Percentiles rank a stretch among this genome's conserved stretches.
Conservation (phyloP, 2,113 vertebrate genomes). For the Sphyrna mokarran region DNA sequence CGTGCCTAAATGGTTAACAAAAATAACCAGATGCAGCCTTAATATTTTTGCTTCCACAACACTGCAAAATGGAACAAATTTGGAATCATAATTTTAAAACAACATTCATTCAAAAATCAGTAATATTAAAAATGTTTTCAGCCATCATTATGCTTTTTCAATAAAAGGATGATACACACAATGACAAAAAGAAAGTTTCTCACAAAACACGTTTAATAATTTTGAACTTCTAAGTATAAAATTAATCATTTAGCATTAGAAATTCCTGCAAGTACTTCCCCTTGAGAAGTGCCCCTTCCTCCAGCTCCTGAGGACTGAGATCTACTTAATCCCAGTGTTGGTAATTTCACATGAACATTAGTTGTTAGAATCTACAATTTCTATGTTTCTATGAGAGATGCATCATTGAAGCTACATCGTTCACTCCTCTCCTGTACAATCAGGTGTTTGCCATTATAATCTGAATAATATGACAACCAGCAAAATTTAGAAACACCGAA, state of each 20-base stretch:
- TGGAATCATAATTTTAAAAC: background rate
- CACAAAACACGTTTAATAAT: background rate
- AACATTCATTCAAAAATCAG: background rate
- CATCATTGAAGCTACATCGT: background rate
- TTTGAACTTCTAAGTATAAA: background rate
- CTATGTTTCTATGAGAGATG: background rate
- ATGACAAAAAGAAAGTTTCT: background rate
- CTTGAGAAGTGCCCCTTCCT: background rate
- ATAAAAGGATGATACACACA: too few species aligned
- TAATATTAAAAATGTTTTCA: background rate
- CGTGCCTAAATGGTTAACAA: conserved; percentile 66
- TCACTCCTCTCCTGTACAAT: background rate
- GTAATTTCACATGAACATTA: background rate
- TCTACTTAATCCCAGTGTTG: background rate
- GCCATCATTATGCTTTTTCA: background rate
- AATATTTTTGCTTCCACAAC: background rate
- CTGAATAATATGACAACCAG: background rate
- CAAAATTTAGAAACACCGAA: background rate
- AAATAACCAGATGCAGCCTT: background rate
- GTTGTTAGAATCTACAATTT: background rate
- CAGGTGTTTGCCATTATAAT: background rate
- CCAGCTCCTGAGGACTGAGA: background rate
- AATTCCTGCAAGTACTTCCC: background rate
- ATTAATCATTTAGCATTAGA: background rate
- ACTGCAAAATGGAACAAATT: background rate